Percentiles rank a stretch among this genome's conserved stretches.
Evolutionary conservation across 2,888 invertebrate species (phyloP).

Genomic region (Agrenia bidenticulata): DNA sequence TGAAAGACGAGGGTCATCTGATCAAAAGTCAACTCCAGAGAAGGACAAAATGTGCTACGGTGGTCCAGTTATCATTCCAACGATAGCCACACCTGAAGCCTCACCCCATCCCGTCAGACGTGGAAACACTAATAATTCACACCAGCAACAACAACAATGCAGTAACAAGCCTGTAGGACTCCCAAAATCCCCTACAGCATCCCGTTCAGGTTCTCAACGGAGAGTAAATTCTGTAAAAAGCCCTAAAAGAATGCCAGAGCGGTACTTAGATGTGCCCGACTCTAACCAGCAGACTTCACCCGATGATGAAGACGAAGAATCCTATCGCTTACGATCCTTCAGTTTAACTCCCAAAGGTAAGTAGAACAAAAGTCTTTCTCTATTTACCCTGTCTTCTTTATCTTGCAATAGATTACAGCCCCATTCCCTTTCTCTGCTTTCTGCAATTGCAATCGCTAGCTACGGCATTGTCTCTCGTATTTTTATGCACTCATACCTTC

Average conservation of each 20-base stretch:
- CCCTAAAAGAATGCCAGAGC: constrained; percentile 54
- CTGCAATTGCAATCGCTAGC: too few species aligned
- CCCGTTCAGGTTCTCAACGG: constrained; percentile 50
- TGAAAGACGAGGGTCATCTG: constrained; percentile 47
- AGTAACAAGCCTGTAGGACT: constrained; percentile 48
- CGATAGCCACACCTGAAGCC: constrained; percentile 60
- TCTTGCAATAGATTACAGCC: too few species aligned
- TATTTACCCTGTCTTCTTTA: too few species aligned
- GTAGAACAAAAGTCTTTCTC: background rate
- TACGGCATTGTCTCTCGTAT: too few species aligned
- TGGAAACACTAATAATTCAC: constrained; percentile 23
- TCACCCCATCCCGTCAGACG: constrained; percentile 63
- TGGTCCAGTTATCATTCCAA: constrained; percentile 46
- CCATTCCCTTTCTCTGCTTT: too few species aligned
- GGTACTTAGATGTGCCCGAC: constrained; percentile 71
- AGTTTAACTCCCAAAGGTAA: constrained; percentile 88
- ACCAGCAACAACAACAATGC: constrained; percentile 20
- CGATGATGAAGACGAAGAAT: constrained; percentile 75
- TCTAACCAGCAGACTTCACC: constrained; percentile 55
- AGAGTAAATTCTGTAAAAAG: constrained; percentile 51
- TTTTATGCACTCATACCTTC: too few species aligned
- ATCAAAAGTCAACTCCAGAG: constrained; percentile 44
- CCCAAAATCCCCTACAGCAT: constrained; percentile 51
- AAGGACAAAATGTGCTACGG: constrained; percentile 40
- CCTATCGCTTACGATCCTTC: constrained; percentile 87